Base-by-base conservation (phyloP, 2,797 vertebrate species). In the Apogon talboti region DNA sequence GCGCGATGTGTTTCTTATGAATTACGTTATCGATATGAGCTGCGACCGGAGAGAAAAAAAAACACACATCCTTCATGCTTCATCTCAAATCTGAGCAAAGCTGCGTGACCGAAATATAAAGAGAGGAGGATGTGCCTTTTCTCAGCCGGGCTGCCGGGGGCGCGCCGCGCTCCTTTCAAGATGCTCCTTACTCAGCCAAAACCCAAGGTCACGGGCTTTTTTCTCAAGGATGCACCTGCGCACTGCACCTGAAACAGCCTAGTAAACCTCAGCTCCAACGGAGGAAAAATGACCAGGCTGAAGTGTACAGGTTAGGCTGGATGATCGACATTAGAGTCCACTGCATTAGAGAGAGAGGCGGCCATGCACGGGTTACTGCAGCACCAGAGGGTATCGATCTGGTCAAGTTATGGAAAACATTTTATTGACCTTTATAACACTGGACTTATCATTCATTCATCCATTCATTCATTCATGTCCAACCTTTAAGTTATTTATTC, bases 171-270 rank as follows among this genome's bases (percentile, higher is more conserved):
- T 41, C 66, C 76, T 55, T 56, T 78, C 69, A 69, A 16, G 59
- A 79, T 64, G 76, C 67, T 79, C 71, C 75, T 82, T 77, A 66
- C 83, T 86, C 92, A 78, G n/a, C 79, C 78, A 79, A 77, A 87
- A 79, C 83, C 86, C 95, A 96, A 95, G 95, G 95, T 96, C 95
- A 93, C 58, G 51, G 66, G 88, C 65, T 91, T 90, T 83, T 90
- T 83, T 73, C 13, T 79, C 92, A 91, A 92, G 92, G 93, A 92
- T 92, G 73, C 56, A 68, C 67, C 60, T 64, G 62, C 48, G 28
- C 56, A 45, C 21, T 40, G 3, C 13, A 15, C 52, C 33, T 9
- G 15, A 40, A 28, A 43, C 8, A n/a, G 18, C 13, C 21, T n/a
- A 12, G 14, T 40, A 24, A 24, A 24, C 2, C 2, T 24, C 21